phyloP scores from a whole-genome alignment of 2,113 vertebrate species.

The Tragelaphus imberbis region DNA sequence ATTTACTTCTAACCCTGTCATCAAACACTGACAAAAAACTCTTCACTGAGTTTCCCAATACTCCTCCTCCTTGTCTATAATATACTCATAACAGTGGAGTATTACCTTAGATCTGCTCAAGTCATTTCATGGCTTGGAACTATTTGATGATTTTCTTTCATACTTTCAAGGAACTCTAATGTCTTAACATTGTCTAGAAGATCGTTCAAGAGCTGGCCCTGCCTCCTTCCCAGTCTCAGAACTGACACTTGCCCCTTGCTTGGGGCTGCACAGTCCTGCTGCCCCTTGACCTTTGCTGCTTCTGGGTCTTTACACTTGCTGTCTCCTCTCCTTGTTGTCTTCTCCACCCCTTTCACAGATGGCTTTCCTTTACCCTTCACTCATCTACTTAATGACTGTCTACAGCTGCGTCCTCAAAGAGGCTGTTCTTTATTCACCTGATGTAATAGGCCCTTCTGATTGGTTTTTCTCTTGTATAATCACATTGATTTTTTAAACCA shows the following conservation, averaged over 20 bases:
- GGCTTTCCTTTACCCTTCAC: not conserved
- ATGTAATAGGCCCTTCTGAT: not conserved
- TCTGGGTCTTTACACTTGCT: not conserved
- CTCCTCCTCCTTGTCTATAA: not conserved
- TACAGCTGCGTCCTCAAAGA: not conserved
- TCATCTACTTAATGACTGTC: not conserved
- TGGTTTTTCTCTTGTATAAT: not conserved
- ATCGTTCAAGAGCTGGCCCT: too few relatives aligned
- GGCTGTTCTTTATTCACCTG: not conserved
- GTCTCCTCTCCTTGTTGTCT: not conserved
- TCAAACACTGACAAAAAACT: not conserved
- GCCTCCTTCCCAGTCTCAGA: not conserved
- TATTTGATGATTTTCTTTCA: not conserved
- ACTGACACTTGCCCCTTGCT: not conserved
- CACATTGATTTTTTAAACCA: not conserved
- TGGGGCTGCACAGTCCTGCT: fast-evolving
- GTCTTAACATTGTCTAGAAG: not conserved
- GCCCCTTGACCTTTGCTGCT: not conserved
- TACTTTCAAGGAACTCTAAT: not conserved
- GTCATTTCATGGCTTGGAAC: not conserved
- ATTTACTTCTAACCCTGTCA: not conserved
- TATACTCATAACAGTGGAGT: not conserved
- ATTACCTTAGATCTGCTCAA: not conserved
- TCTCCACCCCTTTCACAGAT: not conserved
- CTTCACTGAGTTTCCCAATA: not conserved